Percentiles rank a stretch among this genome's conserved stretches.
phyloP scores from a whole-genome alignment of 1,140 invertebrate species.

The Bombus pascuorum region DNA sequence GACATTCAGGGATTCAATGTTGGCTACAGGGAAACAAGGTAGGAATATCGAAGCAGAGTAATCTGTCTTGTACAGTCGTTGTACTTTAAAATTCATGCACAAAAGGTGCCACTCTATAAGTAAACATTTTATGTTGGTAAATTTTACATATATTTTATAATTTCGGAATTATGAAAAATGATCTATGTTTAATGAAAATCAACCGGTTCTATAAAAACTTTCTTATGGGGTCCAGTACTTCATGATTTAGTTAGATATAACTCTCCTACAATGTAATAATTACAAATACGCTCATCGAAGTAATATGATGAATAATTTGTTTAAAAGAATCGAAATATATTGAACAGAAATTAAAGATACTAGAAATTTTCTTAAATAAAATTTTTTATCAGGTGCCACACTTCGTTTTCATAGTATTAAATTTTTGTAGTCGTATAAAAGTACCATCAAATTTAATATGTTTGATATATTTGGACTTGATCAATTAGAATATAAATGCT shows the following conservation, averaged over 20 bases:
- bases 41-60: not conserved
- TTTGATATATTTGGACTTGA: too few species aligned
- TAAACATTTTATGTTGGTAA: not conserved
- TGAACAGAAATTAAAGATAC: too few species aligned
- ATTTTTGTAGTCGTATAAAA: too few species aligned
- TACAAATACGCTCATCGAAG: too few species aligned
- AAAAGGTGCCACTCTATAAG: not conserved
- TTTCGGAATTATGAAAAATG: not conserved
- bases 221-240: not conserved
- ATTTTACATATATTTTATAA: not conserved
- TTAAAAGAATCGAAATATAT: too few species aligned
- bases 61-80: not conserved
- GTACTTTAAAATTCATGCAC: not conserved
- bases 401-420: too few species aligned
- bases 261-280: not conserved
- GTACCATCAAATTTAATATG: too few species aligned
- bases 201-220: not conserved
- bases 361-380: too few species aligned
- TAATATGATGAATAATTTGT: too few species aligned
- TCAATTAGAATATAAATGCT: too few species aligned
- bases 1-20: constrained; percentile 87
- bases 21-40: constrained; percentile 81
- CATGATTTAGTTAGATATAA: not conserved
- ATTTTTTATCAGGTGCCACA: too few species aligned
- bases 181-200: not conserved